A percentile compares a stretch with the other conserved stretches of the same genome.
Evolutionary conservation across 2,797 vertebrate genomes (phyloP).

Genomic region (Eospalax fontanierii): DNA sequence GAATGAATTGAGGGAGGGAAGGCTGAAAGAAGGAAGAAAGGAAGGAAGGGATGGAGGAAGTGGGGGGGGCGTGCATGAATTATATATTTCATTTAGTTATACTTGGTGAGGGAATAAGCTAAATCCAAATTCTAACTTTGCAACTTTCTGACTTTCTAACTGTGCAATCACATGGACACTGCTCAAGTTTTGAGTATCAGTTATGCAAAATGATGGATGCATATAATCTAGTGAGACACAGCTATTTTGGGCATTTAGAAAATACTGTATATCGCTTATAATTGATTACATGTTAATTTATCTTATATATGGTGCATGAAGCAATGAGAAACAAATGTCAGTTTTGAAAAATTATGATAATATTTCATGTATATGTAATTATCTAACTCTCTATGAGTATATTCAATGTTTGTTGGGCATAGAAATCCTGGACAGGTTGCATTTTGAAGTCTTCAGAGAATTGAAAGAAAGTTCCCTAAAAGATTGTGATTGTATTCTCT

Average conservation of each 20-base stretch:
- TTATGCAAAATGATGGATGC: not conserved
- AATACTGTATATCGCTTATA: not conserved
- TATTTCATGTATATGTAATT: not conserved
- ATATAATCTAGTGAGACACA: not conserved
- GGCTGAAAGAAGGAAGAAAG: not conserved
- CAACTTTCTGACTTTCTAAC: not conserved
- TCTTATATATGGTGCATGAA: not conserved
- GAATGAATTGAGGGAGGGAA: not conserved
- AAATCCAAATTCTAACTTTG: constrained; percentile 36
- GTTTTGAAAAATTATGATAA: not conserved
- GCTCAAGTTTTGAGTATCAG: not conserved
- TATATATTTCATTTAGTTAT: constrained; percentile 41
- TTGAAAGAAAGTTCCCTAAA: not conserved
- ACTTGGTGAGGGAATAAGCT: not conserved
- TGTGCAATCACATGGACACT: not conserved
- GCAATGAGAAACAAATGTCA: not conserved
- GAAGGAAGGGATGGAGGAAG: no score
- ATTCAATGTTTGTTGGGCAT: not conserved
- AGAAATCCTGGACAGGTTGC: not conserved
- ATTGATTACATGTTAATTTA: not conserved
- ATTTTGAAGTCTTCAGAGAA: not conserved
- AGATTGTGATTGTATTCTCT: not conserved
- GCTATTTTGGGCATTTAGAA: not conserved
- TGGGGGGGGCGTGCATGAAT: no score
- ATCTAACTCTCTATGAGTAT: not conserved